Percentiles rank a stretch among this genome's conserved stretches.
These are phyloP conservation scores for Zalophus californianus DNA, from an alignment of 2,797 vertebrate species.

Conservation along the genomic window DNA sequence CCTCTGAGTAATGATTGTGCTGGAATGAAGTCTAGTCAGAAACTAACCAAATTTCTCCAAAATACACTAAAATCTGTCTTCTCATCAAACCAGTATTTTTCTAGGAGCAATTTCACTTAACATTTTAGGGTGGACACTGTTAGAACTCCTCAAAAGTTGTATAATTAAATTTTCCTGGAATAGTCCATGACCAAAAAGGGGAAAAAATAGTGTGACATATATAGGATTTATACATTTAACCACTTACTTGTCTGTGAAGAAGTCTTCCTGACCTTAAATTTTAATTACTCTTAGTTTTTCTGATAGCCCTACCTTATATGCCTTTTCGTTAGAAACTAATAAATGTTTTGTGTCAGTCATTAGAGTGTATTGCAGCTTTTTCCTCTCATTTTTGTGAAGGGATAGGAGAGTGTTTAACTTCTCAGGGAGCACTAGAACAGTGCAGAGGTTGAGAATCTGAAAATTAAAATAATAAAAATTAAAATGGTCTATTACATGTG, in stretches of 20 bases:
- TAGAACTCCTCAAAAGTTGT: slow-evolving; percentile 5
- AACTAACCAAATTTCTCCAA: slow-evolving; percentile 52
- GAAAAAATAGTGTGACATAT: neutral
- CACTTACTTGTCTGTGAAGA: neutral
- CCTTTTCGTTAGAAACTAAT: slow-evolving; percentile 52
- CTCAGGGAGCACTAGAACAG: neutral
- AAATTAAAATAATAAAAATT: slow-evolving; percentile 68
- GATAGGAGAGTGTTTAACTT: slow-evolving; percentile 24
- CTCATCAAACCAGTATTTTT: slow-evolving; percentile 8
- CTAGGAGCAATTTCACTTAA: slow-evolving; percentile 45
- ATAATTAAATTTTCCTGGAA: slow-evolving; percentile 6
- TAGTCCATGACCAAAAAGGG: slow-evolving; percentile 32
- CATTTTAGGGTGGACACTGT: neutral
- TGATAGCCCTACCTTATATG: neutral
- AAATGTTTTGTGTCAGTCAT: slow-evolving; percentile 36
- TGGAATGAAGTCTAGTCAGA: slow-evolving; percentile 17
- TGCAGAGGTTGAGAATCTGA: slow-evolving; percentile 38
- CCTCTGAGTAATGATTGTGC: slow-evolving; percentile 2
- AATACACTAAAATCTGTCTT: neutral
- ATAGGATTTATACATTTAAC: slow-evolving; percentile 47
- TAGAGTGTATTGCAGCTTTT: slow-evolving; percentile 33
- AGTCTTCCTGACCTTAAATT: slow-evolving; percentile 50
- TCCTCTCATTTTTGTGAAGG: slow-evolving; percentile 18
- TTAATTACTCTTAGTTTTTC: slow-evolving; percentile 54
- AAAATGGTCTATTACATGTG: neutral